A percentile compares a stretch with the other conserved stretches of the same genome.
phyloP scores from a whole-genome alignment of 2,797 vertebrate species.

The Sylvilagus floridanus region DNA sequence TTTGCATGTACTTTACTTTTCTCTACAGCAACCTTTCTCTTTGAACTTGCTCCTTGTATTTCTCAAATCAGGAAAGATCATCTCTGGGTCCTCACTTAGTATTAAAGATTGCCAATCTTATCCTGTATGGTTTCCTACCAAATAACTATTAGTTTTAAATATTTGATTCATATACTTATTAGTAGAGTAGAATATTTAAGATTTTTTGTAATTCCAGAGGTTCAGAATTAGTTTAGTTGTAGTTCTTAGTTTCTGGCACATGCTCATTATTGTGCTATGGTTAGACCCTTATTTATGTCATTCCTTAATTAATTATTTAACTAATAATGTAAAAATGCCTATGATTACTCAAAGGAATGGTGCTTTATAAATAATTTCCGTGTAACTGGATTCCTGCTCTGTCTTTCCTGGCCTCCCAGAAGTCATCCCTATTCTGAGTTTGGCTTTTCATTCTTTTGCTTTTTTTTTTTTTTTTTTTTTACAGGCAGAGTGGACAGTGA shows the following conservation, averaged over 20 bases:
- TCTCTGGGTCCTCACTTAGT: not conserved
- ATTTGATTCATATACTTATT: not conserved
- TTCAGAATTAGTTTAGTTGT: not conserved
- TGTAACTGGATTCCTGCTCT: not conserved
- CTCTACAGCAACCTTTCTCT: not conserved
- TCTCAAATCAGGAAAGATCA: not conserved
- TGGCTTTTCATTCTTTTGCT: not conserved
- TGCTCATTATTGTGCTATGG: not conserved
- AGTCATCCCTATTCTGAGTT: not conserved
- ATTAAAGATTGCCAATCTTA: not conserved
- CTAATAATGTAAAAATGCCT: not conserved
- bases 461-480: too few species aligned
- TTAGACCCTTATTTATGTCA: not conserved
- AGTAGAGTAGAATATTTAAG: not conserved
- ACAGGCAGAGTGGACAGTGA: too few species aligned
- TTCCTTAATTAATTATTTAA: not conserved
- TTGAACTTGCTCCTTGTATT: not conserved
- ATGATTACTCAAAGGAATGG: not conserved
- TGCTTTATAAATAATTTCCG: not conserved
- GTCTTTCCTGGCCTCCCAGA: not conserved
- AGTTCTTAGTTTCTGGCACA: not conserved
- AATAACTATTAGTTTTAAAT: not conserved
- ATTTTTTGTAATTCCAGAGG: not conserved
- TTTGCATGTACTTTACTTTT: not conserved
- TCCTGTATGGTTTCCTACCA: not conserved